Conservation (phyloP, 2,797 vertebrate species). For the Rhabdomys pumilio region DNA sequence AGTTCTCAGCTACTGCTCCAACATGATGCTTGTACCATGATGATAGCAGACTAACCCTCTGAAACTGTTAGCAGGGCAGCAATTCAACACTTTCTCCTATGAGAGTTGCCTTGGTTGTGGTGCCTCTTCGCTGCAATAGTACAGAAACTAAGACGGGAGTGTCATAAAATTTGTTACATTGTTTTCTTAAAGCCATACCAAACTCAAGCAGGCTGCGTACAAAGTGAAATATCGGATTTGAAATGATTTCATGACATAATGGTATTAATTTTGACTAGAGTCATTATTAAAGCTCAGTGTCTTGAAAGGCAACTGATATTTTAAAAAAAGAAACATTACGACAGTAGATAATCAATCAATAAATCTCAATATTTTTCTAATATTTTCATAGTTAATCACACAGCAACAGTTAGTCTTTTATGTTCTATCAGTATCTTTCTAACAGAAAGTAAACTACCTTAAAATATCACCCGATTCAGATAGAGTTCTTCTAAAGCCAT, state of each 20-base stretch:
- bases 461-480: not conserved
- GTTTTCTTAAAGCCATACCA: not conserved
- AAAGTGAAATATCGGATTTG: not conserved
- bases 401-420: not conserved
- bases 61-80: not conserved
- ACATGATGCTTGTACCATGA: no score
- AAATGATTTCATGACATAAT: not conserved
- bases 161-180: not conserved
- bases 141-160: not conserved
- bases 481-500: not conserved
- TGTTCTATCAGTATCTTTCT: not conserved
- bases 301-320: not conserved
- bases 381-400: not conserved
- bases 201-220: not conserved
- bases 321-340: not conserved
- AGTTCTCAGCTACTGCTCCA: not conserved
- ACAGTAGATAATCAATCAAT: not conserved
- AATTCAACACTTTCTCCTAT: not conserved
- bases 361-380: not conserved
- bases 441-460: not conserved
- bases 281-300: not conserved
- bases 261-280: not conserved
- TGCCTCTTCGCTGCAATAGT: not conserved
- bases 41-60: no score
- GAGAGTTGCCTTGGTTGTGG: not conserved